Conservation (phyloP, 2,797 vertebrate species). For the Acanthopagrus latus region DNA sequence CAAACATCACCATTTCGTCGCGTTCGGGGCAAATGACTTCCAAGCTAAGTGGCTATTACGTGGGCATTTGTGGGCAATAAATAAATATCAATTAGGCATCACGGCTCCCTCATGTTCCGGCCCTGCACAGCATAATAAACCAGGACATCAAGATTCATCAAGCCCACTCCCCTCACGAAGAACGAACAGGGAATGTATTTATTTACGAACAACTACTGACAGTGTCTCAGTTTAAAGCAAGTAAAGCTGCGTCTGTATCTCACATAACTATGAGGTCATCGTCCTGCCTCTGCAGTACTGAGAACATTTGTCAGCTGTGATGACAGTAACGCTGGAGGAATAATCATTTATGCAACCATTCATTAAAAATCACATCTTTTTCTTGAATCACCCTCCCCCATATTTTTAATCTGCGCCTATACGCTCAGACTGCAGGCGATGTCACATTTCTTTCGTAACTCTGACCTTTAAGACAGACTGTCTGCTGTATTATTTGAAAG, state of each 20-base stretch:
- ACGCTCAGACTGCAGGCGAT: too few relatives aligned
- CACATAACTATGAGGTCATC: too few relatives aligned
- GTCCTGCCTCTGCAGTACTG: too few relatives aligned
- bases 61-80: slow-evolving; percentile 47
- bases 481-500: too few relatives aligned
- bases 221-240: background rate
- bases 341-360: background rate
- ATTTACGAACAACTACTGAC: background rate
- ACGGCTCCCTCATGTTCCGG: slow-evolving; percentile 31
- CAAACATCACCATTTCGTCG: slow-evolving; percentile 31
- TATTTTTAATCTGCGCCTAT: background rate
- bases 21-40: slow-evolving; percentile 41
- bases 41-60: slow-evolving; percentile 51
- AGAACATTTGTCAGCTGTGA: too few relatives aligned
- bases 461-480: too few relatives aligned
- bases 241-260: background rate
- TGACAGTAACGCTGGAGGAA: background rate
- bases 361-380: background rate
- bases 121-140: slow-evolving; percentile 21
- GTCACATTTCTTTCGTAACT: too few relatives aligned
- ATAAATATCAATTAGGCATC: slow-evolving; percentile 61
- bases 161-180: background rate
- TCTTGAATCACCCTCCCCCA: background rate
- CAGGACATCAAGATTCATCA: slow-evolving; percentile 21
- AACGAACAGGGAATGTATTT: background rate